These are phyloP conservation scores for Grus americana DNA, from an alignment of 2,113 vertebrate species.

Conservation along the genomic window DNA sequence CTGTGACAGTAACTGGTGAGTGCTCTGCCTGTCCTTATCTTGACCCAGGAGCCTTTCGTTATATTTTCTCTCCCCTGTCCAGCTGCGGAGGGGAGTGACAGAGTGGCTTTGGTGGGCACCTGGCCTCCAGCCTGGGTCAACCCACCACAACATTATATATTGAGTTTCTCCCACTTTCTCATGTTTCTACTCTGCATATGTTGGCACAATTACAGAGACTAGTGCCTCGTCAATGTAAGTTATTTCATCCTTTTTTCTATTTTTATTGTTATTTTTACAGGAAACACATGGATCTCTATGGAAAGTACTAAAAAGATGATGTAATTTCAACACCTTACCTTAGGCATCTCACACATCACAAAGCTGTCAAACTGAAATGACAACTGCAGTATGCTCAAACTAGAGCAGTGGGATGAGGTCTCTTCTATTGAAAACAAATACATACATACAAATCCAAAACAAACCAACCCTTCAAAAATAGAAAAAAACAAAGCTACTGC, in stretches of 20 bases:
- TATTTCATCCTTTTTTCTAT: not conserved
- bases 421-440: not conserved
- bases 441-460: not conserved
- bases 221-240: not conserved
- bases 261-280: not conserved
- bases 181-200: not conserved
- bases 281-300: not conserved
- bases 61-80: too few relatives aligned
- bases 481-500: not conserved
- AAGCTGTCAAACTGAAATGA: not conserved
- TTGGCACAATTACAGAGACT: not conserved
- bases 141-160: not conserved
- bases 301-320: not conserved
- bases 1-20: too few relatives aligned
- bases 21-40: too few relatives aligned
- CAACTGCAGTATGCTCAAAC: not conserved
- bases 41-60: too few relatives aligned
- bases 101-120: too few relatives aligned
- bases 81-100: too few relatives aligned
- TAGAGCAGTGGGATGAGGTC: not conserved
- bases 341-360: not conserved
- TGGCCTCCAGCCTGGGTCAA: too few relatives aligned
- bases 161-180: not conserved
- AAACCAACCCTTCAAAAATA: accelerated
- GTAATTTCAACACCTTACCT: not conserved